Evolutionary conservation across 2,888 invertebrate genomes (phyloP).

Genomic region (Trypoxylon attenuatum): DNA sequence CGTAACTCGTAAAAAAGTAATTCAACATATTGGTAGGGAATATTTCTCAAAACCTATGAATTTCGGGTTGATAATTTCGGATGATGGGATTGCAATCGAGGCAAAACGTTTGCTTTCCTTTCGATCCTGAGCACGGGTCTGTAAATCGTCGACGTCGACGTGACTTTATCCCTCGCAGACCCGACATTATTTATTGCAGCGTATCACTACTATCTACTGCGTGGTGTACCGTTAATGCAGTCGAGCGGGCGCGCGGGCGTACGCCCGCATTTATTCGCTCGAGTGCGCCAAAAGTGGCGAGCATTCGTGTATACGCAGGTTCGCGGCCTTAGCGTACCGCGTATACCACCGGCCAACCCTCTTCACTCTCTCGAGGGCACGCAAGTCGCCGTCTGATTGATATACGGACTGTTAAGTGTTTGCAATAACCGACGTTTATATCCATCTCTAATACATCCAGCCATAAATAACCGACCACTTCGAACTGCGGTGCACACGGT

Average conservation of each 20-base stretch:
- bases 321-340: slow-evolving; percentile 48
- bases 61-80: no score
- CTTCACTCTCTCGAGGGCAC: slow-evolving; percentile 57
- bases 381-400: slow-evolving; percentile 71
- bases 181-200: slow-evolving; percentile 40
- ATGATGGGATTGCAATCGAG: no score
- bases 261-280: no score
- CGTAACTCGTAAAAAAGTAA: no score
- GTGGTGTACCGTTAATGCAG: slow-evolving; percentile 44
- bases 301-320: slow-evolving; percentile 26
- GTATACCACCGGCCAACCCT: slow-evolving; percentile 37
- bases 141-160: slow-evolving; percentile 36
- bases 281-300: slow-evolving; percentile 19
- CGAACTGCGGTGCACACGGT: slow-evolving; percentile 57
- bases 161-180: slow-evolving; percentile 19
- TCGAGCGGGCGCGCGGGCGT: no score
- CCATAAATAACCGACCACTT: slow-evolving; percentile 72
- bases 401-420: slow-evolving; percentile 75
- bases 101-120: neutral
- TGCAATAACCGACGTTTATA: slow-evolving; percentile 74
- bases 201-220: slow-evolving; percentile 19
- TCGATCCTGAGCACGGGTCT: slow-evolving; percentile 7
- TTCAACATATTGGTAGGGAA: no score
- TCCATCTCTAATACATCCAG: slow-evolving; percentile 70
- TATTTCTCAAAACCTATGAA: no score